phyloP scores from a whole-genome alignment of 2,888 invertebrate species.

The Leucania comma region DNA sequence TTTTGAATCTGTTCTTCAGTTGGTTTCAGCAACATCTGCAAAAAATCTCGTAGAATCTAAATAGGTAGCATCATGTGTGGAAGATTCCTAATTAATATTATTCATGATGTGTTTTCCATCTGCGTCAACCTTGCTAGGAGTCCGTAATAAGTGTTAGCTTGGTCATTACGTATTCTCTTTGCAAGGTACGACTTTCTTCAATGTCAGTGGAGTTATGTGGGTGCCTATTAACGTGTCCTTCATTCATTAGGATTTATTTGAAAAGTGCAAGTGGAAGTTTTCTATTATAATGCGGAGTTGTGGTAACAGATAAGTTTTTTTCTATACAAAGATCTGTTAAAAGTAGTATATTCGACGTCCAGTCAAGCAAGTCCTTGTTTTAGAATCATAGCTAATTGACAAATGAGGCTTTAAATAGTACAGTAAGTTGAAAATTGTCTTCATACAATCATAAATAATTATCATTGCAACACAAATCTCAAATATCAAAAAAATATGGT shows the following conservation, averaged over 20 bases:
- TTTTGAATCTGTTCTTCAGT: not conserved
- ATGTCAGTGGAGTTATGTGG: slow-evolving; percentile 12
- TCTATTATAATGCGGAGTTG: slow-evolving; percentile 9
- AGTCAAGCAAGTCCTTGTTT: not conserved
- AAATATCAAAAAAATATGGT: slow-evolving; percentile 13
- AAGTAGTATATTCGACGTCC: not conserved
- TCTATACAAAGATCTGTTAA: slow-evolving; percentile 1
- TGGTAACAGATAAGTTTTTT: not conserved
- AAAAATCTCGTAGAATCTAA: not conserved
- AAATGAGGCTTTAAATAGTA: not conserved
- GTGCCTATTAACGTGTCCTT: slow-evolving; percentile 19
- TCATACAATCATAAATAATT: not conserved
- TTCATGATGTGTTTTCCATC: slow-evolving; percentile 9
- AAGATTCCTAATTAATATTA: slow-evolving; percentile 21
- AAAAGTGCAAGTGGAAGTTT: slow-evolving; percentile 42
- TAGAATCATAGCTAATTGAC: not conserved
- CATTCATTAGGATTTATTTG: slow-evolving; percentile 2
- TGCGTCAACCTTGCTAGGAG: slow-evolving; percentile 17
- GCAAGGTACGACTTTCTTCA: slow-evolving; percentile 37
- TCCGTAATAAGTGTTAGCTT: slow-evolving; percentile 27
- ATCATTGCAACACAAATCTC: slow-evolving; percentile 3
- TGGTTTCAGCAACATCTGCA: not conserved
- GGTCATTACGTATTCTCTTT: slow-evolving; percentile 25
- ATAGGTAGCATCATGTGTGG: not conserved
- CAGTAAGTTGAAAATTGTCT: slow-evolving; percentile 2